These are phyloP conservation scores for Stegophylla sp. DNA, from an alignment of 2,888 invertebrate species.

Conservation along the genomic window DNA sequence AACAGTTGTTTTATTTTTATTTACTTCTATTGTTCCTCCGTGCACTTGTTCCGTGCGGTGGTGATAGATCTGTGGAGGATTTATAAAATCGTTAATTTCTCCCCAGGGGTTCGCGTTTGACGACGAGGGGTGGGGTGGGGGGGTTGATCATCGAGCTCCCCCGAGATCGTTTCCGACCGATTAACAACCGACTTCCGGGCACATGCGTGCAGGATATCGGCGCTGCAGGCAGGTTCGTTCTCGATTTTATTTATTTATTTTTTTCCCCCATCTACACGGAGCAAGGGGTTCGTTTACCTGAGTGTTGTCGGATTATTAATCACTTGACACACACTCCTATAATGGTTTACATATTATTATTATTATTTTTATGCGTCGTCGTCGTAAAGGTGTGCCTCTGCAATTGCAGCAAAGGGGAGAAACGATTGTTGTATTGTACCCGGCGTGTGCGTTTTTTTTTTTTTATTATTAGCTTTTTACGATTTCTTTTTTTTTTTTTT, in stretches of 20 bases:
- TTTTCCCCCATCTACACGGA: conserved; percentile 2
- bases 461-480: conserved; percentile 56
- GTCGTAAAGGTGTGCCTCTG: conserved; percentile 47
- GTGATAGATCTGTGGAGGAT: conserved; percentile 19
- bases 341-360: conserved; percentile 52
- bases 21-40: neutral
- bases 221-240: conserved; percentile 50
- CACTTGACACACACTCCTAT: conserved; percentile 59
- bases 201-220: conserved; percentile 57
- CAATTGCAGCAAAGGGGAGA: conserved; percentile 37
- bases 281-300: conserved; percentile 54
- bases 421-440: conserved; percentile 55
- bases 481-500: conserved; percentile 38
- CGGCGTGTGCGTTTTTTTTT: too few species aligned
- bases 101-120: conserved; percentile 53
- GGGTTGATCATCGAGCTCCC: conserved; percentile 46
- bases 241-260: too few species aligned
- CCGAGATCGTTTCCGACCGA: conserved; percentile 57
- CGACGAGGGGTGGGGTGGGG: too few species aligned
- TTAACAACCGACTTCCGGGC: conserved; percentile 58
- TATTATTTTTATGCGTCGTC: conserved; percentile 29
- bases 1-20: neutral
- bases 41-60: conserved; percentile 42
- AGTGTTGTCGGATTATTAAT: conserved; percentile 58
- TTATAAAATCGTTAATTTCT: conserved; percentile 57